Conservation (phyloP, 2,797 vertebrate genomes). For the Mastacembelus armatus region DNA sequence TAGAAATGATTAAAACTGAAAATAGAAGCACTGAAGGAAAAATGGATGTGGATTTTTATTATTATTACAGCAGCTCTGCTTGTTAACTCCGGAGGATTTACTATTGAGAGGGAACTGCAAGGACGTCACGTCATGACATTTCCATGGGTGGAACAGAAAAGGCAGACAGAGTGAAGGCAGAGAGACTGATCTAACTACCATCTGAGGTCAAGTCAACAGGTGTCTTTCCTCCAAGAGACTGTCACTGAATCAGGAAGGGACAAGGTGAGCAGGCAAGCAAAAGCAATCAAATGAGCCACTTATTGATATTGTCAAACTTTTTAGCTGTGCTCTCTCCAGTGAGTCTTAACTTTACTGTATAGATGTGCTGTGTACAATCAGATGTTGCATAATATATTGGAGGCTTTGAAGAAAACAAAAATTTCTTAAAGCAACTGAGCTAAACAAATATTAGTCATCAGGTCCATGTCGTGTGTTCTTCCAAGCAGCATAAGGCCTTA, state of each 20-base stretch:
- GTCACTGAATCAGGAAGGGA: conserved; percentile 33
- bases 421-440: conserved; percentile 62
- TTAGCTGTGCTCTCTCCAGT: conserved; percentile 15
- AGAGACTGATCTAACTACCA: conserved; percentile 17
- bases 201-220: conserved; percentile 24
- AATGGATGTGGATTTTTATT: background rate
- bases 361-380: conserved; percentile 52
- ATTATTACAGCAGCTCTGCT: conserved; percentile 1
- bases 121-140: conserved; percentile 23
- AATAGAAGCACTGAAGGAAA: background rate
- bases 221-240: conserved; percentile 20
- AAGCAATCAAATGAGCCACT: conserved; percentile 43
- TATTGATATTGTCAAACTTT: conserved; percentile 12
- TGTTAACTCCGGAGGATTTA: background rate
- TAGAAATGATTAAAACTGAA: background rate
- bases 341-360: conserved; percentile 54
- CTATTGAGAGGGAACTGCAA: background rate
- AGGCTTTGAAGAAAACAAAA: conserved; percentile 58
- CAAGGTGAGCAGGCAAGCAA: conserved; percentile 7
- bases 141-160: conserved; percentile 25
- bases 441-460: conserved; percentile 77
- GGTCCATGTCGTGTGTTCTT: conserved; percentile 59
- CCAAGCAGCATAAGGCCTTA: conserved; percentile 60
- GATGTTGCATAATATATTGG: conserved; percentile 65
- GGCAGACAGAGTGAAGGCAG: conserved; percentile 15